Percentiles rank a stretch among this genome's conserved stretches.
phyloP scores from a whole-genome alignment of 2,797 vertebrate species.

The Helostoma temminkii region DNA sequence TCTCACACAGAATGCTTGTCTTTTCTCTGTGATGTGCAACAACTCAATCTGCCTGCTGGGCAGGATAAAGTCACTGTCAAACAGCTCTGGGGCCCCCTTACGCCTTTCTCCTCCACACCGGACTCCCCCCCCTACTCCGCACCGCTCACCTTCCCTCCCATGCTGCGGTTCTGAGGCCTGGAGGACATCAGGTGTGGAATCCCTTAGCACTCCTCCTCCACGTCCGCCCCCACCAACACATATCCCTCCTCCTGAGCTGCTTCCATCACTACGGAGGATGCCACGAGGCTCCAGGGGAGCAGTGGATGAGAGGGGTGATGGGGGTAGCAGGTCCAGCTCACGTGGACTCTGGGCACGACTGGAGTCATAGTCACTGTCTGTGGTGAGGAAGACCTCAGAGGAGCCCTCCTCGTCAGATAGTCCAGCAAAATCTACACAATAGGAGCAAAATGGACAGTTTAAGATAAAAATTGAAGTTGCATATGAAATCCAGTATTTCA shows the following conservation, averaged over 20 bases:
- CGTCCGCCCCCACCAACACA: conserved; percentile 59
- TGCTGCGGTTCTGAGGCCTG: conserved; percentile 83
- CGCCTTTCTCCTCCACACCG: conserved; percentile 65
- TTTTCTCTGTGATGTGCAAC: conserved; percentile 92
- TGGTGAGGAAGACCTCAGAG: conserved; percentile 93
- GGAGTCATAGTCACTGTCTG: conserved; percentile 92
- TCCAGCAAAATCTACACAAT: conserved; percentile 77
- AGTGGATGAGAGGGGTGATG: conserved; percentile 76
- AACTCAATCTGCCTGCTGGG: conserved; percentile 93
- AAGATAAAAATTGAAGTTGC: neutral
- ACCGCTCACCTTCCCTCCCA: conserved; percentile 61
- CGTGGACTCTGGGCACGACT: conserved; percentile 91
- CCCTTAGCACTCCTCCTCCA: conserved; percentile 69
- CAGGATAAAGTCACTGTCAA: conserved; percentile 93
- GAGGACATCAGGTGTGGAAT: conserved; percentile 87
- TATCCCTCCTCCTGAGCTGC: conserved; percentile 66
- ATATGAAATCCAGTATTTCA: neutral
- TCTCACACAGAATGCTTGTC: conserved; percentile 91
- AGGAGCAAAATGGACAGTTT: neutral
- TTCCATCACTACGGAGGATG: conserved; percentile 78
- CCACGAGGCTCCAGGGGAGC: conserved; percentile 62
- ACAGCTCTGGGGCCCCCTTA: conserved; percentile 77
- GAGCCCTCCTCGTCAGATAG: conserved; percentile 91
- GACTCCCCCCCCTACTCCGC: conserved; percentile 50
- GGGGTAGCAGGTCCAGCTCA: conserved; percentile 89